Evolutionary conservation across 2,797 vertebrate species (phyloP).

Genomic region (Poliocrania exsul): DNA sequence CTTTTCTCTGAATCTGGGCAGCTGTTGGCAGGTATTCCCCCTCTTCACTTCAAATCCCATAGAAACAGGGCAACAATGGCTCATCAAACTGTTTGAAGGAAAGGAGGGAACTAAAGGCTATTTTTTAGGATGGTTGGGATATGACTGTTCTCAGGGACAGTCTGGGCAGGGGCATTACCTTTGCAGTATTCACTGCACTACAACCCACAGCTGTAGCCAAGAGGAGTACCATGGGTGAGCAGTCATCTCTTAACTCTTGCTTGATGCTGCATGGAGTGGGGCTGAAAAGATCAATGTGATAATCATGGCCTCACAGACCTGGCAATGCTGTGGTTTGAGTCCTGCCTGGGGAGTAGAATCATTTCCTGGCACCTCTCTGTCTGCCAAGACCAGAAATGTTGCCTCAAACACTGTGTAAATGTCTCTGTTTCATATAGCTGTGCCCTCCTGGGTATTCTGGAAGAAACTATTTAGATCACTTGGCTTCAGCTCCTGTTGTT

Average conservation of each 20-base stretch:
- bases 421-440: background rate
- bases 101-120: background rate
- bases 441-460: background rate
- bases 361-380: constrained; percentile 19
- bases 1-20: background rate
- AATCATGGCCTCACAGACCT: background rate
- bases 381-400: constrained; percentile 1
- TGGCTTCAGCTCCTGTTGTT: constrained; percentile 10
- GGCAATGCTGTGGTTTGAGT: background rate
- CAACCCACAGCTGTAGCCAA: background rate
- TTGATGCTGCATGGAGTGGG: background rate
- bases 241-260: background rate
- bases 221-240: background rate
- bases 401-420: background rate
- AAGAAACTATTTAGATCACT: background rate
- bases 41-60: background rate
- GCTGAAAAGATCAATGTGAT: background rate
- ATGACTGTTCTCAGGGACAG: background rate
- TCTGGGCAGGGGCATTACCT: background rate
- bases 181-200: background rate
- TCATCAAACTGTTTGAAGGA: background rate
- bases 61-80: background rate
- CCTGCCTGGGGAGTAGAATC: background rate
- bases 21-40: background rate
- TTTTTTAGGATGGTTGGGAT: background rate